Conservation (phyloP, 2,888 invertebrate genomes). For the Lobophora halterata region DNA sequence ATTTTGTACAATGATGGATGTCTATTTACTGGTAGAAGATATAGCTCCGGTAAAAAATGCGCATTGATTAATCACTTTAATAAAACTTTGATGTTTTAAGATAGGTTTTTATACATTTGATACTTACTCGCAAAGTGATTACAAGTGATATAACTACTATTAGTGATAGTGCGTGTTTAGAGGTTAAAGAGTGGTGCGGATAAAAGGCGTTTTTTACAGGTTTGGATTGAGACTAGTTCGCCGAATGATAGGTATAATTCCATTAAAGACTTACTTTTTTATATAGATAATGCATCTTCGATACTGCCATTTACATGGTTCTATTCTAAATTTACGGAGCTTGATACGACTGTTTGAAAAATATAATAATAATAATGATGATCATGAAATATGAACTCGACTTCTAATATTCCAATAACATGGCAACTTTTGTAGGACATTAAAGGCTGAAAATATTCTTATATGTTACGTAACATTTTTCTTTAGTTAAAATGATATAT, state of each 20-base stretch:
- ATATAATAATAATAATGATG: neutral
- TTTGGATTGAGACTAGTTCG: slow-evolving; percentile 46
- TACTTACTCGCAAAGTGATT: slow-evolving; percentile 79
- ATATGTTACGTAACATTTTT: no score
- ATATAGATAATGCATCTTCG: slow-evolving; percentile 65
- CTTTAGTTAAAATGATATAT: slow-evolving; percentile 9
- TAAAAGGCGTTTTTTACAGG: slow-evolving; percentile 48
- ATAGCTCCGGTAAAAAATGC: slow-evolving; percentile 69
- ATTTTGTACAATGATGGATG: slow-evolving; percentile 70
- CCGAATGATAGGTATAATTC: slow-evolving; percentile 67
- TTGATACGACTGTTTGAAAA: slow-evolving; percentile 22
- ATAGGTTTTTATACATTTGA: slow-evolving; percentile 79
- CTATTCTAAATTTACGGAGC: slow-evolving; percentile 47
- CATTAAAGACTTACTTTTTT: slow-evolving; percentile 72
- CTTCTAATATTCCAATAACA: no score
- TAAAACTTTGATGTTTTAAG: slow-evolving; percentile 64
- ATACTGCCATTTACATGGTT: slow-evolving; percentile 72
- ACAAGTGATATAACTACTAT: slow-evolving; percentile 75
- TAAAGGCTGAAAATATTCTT: no score
- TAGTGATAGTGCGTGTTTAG: slow-evolving; percentile 70
- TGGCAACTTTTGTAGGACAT: no score
- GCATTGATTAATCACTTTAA: slow-evolving; percentile 69
- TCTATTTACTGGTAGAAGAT: slow-evolving; percentile 73
- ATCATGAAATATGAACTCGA: no score
- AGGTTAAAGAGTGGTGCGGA: slow-evolving; percentile 75